These are phyloP conservation scores for Tetramorium parvispinum DNA, from an alignment of 1,140 invertebrate species.

Conservation along the genomic window DNA sequence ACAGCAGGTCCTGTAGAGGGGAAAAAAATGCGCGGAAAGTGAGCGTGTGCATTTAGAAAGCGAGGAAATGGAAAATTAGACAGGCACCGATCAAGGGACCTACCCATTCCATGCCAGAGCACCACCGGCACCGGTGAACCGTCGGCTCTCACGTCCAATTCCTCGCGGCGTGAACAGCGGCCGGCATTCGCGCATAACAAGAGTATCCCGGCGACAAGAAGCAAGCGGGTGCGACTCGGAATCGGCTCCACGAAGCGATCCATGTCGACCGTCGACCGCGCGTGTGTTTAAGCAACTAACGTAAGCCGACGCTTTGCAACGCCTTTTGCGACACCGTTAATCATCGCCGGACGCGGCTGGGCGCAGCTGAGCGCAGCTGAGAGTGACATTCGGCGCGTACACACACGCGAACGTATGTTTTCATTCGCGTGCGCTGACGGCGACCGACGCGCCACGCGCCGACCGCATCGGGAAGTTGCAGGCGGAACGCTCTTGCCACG, in stretches of 20 bases:
- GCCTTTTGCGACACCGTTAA: slow-evolving; percentile 14
- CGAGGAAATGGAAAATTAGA: not conserved
- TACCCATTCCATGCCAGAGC: slow-evolving; percentile 94
- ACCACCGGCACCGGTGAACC: slow-evolving; percentile 87
- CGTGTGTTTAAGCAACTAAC: not conserved
- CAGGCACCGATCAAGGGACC: slow-evolving; percentile 69
- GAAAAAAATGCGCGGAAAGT: not conserved
- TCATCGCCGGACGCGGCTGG: not conserved
- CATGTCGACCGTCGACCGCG: not conserved
- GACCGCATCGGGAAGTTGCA: not conserved
- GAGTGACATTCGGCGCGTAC: not conserved
- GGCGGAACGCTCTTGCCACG: too few species aligned
- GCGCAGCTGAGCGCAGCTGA: not conserved
- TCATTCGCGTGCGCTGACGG: not conserved
- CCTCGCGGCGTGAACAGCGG: not conserved
- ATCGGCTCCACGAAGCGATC: not conserved
- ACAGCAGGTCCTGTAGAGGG: not conserved
- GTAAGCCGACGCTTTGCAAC: not conserved
- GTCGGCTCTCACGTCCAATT: not conserved
- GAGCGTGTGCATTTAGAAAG: slow-evolving; percentile 13
- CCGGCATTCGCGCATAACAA: not conserved
- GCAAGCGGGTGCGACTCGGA: not conserved
- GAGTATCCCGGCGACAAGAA: not conserved
- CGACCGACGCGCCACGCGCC: not conserved
- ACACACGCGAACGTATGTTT: not conserved